These are phyloP conservation scores for Drosophila multiciliata DNA, from an alignment of 2,888 invertebrate species.

Conservation along the genomic window DNA sequence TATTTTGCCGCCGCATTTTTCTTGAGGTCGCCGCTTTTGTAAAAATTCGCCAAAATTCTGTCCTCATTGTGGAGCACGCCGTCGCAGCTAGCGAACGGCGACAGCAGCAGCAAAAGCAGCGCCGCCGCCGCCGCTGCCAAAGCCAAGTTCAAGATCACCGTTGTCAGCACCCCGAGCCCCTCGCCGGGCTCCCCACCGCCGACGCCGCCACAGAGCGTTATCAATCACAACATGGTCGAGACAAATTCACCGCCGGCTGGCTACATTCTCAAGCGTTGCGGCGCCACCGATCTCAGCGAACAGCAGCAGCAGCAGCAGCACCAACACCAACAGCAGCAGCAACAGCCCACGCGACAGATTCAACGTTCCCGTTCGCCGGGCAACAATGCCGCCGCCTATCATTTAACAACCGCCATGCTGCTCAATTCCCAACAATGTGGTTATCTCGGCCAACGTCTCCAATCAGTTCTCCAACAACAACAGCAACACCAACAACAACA, in stretches of 20 bases:
- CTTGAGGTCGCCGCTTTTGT: background rate
- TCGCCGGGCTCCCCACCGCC: slow-evolving; percentile 81
- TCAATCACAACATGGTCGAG: slow-evolving; percentile 77
- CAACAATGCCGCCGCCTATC: slow-evolving; percentile 78
- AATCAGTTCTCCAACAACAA: slow-evolving; percentile 83
- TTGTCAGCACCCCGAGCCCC: slow-evolving; percentile 82
- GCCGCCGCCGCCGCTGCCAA: slow-evolving; percentile 57
- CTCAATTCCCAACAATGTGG: slow-evolving; percentile 84
- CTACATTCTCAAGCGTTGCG: slow-evolving; percentile 81
- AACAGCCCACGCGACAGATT: slow-evolving; percentile 65
- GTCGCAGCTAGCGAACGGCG: slow-evolving; percentile 83
- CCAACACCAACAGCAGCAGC: slow-evolving; percentile 33
- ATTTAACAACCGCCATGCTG: slow-evolving; percentile 85
- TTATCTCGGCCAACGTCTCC: slow-evolving; percentile 84
- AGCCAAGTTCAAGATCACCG: slow-evolving; percentile 84
- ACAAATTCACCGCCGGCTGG: slow-evolving; percentile 80
- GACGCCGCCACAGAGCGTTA: slow-evolving; percentile 72
- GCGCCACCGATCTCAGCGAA: slow-evolving; percentile 69
- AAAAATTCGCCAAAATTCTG: slow-evolving; percentile 82
- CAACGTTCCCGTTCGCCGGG: slow-evolving; percentile 54
- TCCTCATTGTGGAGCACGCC: slow-evolving; percentile 85
- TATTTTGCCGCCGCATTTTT: slow-evolving; percentile 2
- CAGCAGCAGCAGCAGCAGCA: slow-evolving; percentile 48
- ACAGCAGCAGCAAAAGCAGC: slow-evolving; percentile 52
- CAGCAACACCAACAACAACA: slow-evolving; percentile 61